Evolutionary conservation across 2,888 invertebrate species (phyloP).

Genomic region (Nymphalis c-album): DNA sequence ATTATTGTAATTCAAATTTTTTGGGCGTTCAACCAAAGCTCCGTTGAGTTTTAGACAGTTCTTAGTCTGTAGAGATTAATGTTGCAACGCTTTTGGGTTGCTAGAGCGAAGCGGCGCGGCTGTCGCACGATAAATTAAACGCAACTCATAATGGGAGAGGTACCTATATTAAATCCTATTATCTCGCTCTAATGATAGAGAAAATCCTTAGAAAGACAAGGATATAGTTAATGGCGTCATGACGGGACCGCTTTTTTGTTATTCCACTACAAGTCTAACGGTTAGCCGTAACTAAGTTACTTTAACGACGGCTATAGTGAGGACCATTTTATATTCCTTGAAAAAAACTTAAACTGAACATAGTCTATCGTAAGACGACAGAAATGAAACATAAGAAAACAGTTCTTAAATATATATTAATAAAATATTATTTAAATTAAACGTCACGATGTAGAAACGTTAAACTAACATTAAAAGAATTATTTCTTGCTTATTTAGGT

Average conservation of each 20-base stretch:
- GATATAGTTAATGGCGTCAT: constrained; percentile 60
- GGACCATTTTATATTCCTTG: constrained; percentile 33
- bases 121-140: constrained; percentile 79
- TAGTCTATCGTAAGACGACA: background rate
- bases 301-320: constrained; percentile 58
- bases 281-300: constrained; percentile 71
- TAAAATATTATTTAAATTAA: constrained; percentile 10
- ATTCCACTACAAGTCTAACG: constrained; percentile 65
- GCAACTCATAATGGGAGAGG: constrained; percentile 69
- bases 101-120: constrained; percentile 65
- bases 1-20: background rate
- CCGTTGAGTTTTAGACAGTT: constrained; percentile 35
- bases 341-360: background rate
- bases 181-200: constrained; percentile 61
- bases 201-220: constrained; percentile 59
- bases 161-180: constrained; percentile 61
- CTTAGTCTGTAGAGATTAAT: constrained; percentile 71
- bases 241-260: constrained; percentile 73
- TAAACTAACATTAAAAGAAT: constrained; percentile 45
- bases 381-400: background rate
- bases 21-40: constrained; percentile 9
- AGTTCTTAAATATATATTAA: background rate
- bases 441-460: constrained; percentile 36
- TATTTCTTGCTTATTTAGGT: constrained; percentile 78
- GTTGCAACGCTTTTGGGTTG: constrained; percentile 61